phyloP scores from a whole-genome alignment of 2,797 vertebrate species.

The Poecilia velifera region DNA sequence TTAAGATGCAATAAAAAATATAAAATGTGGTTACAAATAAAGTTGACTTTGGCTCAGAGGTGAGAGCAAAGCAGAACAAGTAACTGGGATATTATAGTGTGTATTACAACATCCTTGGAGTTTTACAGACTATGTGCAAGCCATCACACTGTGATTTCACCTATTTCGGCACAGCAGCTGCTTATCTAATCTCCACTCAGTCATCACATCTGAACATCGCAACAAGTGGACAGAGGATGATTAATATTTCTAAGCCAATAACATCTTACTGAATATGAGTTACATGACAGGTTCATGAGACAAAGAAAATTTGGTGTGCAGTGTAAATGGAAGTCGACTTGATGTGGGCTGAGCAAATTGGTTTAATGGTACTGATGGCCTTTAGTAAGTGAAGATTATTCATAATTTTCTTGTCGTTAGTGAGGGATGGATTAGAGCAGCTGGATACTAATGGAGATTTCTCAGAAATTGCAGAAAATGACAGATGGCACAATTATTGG shows the following conservation, averaged over 20 bases:
- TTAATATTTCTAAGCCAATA: slow-evolving; percentile 23
- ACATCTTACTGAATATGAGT: slow-evolving; percentile 12
- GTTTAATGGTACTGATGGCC: slow-evolving; percentile 20
- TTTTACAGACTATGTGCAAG: slow-evolving; percentile 26
- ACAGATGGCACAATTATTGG: slow-evolving; percentile 24
- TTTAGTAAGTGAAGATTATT: slow-evolving; percentile 39
- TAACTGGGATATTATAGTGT: background rate
- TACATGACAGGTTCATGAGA: background rate
- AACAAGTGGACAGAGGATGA: slow-evolving; percentile 13
- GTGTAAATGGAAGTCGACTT: background rate
- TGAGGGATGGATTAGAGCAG: slow-evolving; percentile 16
- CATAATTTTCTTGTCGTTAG: slow-evolving; percentile 25
- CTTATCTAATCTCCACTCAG: slow-evolving; percentile 27
- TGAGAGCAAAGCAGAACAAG: too few relatives aligned
- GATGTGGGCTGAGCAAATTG: slow-evolving; percentile 12
- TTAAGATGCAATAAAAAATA: background rate
- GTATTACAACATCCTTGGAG: slow-evolving; percentile 32
- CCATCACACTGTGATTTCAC: slow-evolving; percentile 66
- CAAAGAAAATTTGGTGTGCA: background rate
- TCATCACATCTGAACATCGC: slow-evolving; percentile 9
- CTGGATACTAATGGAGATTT: slow-evolving; percentile 37
- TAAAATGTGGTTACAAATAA: background rate
- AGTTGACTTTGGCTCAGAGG: background rate
- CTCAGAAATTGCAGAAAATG: slow-evolving; percentile 26
- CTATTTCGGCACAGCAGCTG: slow-evolving; percentile 39